Evolutionary conservation across 1,140 invertebrate species (phyloP).

Genomic region (Drosophila aff.): DNA sequence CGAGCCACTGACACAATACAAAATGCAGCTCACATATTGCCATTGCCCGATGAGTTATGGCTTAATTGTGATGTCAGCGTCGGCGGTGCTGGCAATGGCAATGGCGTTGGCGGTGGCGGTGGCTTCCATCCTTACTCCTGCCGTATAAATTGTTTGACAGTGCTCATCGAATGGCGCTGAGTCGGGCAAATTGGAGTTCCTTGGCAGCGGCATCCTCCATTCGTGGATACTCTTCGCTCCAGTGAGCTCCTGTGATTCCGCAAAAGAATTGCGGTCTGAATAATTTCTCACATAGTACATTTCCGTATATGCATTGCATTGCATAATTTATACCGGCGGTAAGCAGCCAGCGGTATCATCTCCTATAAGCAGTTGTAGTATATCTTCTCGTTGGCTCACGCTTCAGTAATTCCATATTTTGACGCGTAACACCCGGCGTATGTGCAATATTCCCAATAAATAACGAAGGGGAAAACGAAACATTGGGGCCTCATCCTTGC

Average conservation of each 20-base stretch:
- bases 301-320: constrained; percentile 17
- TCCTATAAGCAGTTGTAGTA: constrained; percentile 7
- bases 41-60: constrained; percentile 64
- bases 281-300: constrained; percentile 16
- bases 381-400: constrained; percentile 27
- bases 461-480: constrained; percentile 26
- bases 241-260: not conserved
- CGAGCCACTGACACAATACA: constrained; percentile 57
- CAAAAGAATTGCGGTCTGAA: constrained; percentile 16
- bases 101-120: not conserved
- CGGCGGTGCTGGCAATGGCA: constrained; percentile 21
- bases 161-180: constrained; percentile 9
- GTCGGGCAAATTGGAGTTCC: constrained; percentile 28
- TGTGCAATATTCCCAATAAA: constrained; percentile 65
- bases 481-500: constrained; percentile 3
- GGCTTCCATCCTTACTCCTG: constrained; percentile 1
- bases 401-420: constrained; percentile 44
- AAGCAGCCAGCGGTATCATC: constrained; percentile 23
- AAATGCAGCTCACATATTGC: constrained; percentile 51
- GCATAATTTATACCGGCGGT: constrained; percentile 38
- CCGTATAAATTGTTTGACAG: constrained; percentile 46
- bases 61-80: constrained; percentile 71
- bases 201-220: not conserved
- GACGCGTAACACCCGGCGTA: constrained; percentile 58
- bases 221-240: constrained; percentile 5